Conservation (phyloP, 2,113 vertebrate genomes). For the Prietella phreatophila region DNA sequence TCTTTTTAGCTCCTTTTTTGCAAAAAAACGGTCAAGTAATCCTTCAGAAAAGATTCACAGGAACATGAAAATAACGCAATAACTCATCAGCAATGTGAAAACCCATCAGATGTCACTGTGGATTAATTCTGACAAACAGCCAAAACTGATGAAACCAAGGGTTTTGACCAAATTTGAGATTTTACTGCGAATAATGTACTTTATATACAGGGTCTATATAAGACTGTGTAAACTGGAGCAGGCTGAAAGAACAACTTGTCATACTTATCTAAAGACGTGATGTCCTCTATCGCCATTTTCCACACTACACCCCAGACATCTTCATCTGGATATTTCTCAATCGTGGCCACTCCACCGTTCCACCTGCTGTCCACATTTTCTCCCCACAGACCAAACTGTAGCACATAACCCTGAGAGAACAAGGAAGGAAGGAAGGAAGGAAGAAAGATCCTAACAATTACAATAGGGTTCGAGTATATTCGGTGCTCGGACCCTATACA, state of each 20-base stretch:
- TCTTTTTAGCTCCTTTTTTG: background rate
- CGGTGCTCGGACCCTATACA: no score
- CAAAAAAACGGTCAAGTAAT: no score
- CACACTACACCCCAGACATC: conserved; percentile 94
- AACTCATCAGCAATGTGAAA: background rate
- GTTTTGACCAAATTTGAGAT: background rate
- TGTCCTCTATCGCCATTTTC: conserved; percentile 77
- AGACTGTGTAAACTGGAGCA: background rate
- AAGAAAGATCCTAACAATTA: no score
- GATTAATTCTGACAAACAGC: background rate
- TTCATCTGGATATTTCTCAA: conserved; percentile 76
- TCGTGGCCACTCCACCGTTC: conserved; percentile 88
- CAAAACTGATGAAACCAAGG: background rate
- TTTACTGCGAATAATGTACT: background rate
- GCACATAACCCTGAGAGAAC: conserved; percentile 78
- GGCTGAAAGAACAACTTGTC: background rate
- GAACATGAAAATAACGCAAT: background rate
- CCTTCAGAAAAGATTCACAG: background rate
- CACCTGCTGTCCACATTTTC: conserved; percentile 69
- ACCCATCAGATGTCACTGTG: background rate
- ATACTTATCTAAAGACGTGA: conserved; percentile 80
- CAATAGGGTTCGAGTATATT: no score
- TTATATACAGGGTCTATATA: background rate
- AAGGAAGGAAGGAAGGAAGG: background rate
- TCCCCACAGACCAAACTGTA: conserved; percentile 81